phyloP scores from a whole-genome alignment of 1,140 invertebrate genomes.

The Drosophila neocordata region DNA sequence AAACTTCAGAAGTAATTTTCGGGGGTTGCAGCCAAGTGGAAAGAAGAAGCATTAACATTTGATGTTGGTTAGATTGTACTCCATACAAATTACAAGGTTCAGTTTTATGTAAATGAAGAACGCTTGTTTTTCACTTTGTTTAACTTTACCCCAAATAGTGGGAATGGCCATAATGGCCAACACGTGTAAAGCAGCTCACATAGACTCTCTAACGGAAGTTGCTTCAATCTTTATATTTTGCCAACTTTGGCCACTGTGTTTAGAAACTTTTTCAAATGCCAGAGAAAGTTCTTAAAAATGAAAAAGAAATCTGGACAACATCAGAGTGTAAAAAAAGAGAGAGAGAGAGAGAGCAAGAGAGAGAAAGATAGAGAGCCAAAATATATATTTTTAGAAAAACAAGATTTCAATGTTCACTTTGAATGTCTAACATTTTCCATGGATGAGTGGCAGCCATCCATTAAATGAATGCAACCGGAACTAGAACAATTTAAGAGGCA shows the following conservation, averaged over 20 bases:
- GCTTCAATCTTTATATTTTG: background rate
- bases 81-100: conserved; percentile 40
- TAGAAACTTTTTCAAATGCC: too few relatives aligned
- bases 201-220: background rate
- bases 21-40: conserved; percentile 37
- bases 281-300: too few relatives aligned
- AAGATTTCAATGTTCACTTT: background rate
- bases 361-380: too few relatives aligned
- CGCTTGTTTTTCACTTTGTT: conserved; percentile 4
- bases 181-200: background rate
- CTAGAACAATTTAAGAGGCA: background rate
- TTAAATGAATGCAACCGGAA: conserved; percentile 1
- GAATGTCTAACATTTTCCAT: background rate
- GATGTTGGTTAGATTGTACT: conserved; percentile 7
- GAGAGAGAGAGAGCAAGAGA: too few relatives aligned
- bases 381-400: too few relatives aligned
- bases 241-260: background rate
- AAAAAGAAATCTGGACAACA: background rate
- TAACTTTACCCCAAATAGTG: background rate
- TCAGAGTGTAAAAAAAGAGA: background rate
- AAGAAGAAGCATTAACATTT: conserved; percentile 8
- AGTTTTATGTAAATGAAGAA: conserved; percentile 51
- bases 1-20: conserved; percentile 40
- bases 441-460: background rate
- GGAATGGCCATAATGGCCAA: background rate